Percentiles rank a stretch among this genome's conserved stretches.
Evolutionary conservation across 2,113 vertebrate species (phyloP).

Genomic region (Saguinus imperator): DNA sequence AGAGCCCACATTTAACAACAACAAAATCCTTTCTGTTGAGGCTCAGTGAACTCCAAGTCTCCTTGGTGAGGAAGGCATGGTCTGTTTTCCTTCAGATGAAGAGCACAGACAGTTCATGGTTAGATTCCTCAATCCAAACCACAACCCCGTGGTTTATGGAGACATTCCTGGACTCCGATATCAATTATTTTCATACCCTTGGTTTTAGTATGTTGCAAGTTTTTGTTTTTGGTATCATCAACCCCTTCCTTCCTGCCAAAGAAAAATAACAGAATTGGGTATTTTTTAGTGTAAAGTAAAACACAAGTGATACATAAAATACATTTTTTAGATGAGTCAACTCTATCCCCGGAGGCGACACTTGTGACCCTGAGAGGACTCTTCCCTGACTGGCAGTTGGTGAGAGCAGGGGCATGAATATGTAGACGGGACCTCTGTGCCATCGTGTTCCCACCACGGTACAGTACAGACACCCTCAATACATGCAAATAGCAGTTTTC

Average conservation of each 20-base stretch:
- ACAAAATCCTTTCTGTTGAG: neutral
- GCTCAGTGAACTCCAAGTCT: neutral
- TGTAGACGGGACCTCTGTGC: neutral
- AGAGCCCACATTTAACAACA: neutral
- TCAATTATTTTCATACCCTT: neutral
- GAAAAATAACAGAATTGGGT: neutral
- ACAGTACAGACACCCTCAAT: neutral
- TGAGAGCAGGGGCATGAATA: neutral
- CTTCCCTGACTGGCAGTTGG: neutral
- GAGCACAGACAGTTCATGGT: neutral
- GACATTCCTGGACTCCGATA: neutral
- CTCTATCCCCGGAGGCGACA: neutral
- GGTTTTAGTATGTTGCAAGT: neutral
- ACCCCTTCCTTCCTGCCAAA: neutral
- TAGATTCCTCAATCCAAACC: neutral
- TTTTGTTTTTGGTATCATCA: neutral
- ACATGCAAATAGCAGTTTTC: neutral
- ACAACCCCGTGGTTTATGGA: neutral
- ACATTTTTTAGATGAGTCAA: neutral
- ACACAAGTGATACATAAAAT: neutral
- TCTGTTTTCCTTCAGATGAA: neutral
- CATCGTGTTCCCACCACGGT: neutral
- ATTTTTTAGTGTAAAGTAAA: neutral
- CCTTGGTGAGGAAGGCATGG: neutral
- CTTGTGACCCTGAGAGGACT: neutral